phyloP scores from a whole-genome alignment of 1,140 invertebrate species.

The Tribolium castaneum region DNA sequence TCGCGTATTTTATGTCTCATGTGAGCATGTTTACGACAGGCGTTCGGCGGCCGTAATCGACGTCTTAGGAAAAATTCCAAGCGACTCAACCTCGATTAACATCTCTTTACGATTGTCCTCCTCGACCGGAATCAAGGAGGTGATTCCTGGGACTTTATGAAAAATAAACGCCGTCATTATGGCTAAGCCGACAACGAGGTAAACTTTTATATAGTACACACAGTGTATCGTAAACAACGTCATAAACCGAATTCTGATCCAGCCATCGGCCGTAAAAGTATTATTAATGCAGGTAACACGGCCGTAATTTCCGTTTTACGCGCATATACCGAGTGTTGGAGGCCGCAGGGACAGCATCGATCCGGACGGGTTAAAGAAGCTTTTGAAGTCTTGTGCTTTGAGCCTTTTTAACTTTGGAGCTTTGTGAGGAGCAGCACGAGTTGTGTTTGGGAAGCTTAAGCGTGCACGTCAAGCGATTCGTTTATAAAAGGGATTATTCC shows the following conservation, averaged over 20 bases:
- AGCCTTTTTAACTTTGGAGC: slow-evolving; percentile 37
- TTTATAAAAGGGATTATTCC: slow-evolving; percentile 31
- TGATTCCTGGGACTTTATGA: neutral
- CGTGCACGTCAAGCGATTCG: slow-evolving; percentile 25
- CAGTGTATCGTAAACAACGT: slow-evolving; percentile 18
- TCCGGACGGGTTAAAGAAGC: slow-evolving; percentile 30
- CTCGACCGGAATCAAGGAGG: neutral
- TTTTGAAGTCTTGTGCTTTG: slow-evolving; percentile 37
- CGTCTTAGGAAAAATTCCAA: slow-evolving; percentile 11
- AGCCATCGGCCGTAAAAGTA: slow-evolving; percentile 14
- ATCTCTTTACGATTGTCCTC: slow-evolving; percentile 7
- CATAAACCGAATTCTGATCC: slow-evolving; percentile 30
- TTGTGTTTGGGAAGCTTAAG: slow-evolving; percentile 37
- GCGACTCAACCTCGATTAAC: neutral
- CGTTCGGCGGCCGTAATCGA: slow-evolving; percentile 22
- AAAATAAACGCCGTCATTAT: slow-evolving; percentile 14
- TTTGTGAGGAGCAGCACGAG: slow-evolving; percentile 25
- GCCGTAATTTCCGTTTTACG: slow-evolving; percentile 8
- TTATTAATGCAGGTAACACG: slow-evolving; percentile 23
- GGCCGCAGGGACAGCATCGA: neutral
- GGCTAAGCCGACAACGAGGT: slow-evolving; percentile 8
- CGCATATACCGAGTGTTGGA: neutral
- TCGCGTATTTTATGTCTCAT: slow-evolving; percentile 40
- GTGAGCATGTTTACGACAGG: slow-evolving; percentile 42
- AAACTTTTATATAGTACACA: slow-evolving; percentile 17